phyloP scores from a whole-genome alignment of 2,797 vertebrate genomes.

The Eulemur rubriventer region DNA sequence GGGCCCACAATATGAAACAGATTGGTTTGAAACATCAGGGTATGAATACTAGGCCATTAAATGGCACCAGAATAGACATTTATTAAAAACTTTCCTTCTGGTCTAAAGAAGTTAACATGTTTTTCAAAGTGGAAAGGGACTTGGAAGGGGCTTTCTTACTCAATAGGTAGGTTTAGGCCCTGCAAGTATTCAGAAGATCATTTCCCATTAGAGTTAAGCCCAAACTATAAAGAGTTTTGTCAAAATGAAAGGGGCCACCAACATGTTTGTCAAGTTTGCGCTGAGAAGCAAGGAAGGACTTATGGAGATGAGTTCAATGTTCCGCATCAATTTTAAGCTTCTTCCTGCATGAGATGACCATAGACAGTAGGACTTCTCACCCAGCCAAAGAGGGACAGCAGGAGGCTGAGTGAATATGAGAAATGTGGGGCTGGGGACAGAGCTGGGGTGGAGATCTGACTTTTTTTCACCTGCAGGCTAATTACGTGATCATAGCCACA shows the following conservation, averaged over 20 bases:
- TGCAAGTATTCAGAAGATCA: neutral
- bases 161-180: neutral
- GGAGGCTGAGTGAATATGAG: neutral
- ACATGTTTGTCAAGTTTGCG: neutral
- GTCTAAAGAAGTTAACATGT: neutral
- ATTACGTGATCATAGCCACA: neutral
- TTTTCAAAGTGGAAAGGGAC: neutral
- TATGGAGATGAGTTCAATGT: neutral
- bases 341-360: neutral
- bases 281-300: neutral
- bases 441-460: neutral
- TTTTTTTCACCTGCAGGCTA: neutral
- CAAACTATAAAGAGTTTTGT: neutral
- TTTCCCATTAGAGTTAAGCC: neutral
- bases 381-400: neutral
- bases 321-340: neutral
- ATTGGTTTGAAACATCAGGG: neutral
- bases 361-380: neutral
- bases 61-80: neutral
- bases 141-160: neutral
- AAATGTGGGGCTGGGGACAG: neutral
- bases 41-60: neutral
- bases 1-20: neutral
- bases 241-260: neutral
- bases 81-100: neutral